Percentiles rank a stretch among this genome's conserved stretches.
These are phyloP conservation scores for Microplitis demolitor DNA, from an alignment of 1,140 invertebrate genomes.

Conservation along the genomic window DNA sequence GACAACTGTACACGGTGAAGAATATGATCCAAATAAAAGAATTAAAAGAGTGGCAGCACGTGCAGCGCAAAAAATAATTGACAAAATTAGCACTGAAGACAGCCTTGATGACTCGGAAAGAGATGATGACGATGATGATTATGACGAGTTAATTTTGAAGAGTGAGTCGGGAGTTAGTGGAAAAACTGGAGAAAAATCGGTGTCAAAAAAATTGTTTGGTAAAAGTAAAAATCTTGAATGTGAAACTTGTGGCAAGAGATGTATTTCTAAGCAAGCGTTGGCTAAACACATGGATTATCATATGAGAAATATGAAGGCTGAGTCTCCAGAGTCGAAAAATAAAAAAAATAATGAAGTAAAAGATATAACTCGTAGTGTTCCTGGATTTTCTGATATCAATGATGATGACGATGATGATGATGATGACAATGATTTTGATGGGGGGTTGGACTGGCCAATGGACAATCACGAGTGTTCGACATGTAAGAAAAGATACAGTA, in stretches of 20 bases:
- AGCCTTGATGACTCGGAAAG: conserved; percentile 48
- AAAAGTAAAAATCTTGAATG: conserved; percentile 47
- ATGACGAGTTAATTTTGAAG: conserved; percentile 27
- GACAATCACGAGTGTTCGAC: conserved; percentile 57
- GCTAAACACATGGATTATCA: conserved; percentile 55
- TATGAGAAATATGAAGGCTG: conserved; percentile 45
- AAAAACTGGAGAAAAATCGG: conserved; percentile 9
- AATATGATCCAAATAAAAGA: conserved; percentile 57
- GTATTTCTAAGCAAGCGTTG: conserved; percentile 50
- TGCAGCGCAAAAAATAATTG: conserved; percentile 58
- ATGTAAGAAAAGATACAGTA: conserved; percentile 58
- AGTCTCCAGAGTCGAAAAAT: conserved; percentile 10
- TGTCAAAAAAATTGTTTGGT: conserved; percentile 33
- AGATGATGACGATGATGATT: conserved; percentile 38
- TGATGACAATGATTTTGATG: conserved; percentile 51
- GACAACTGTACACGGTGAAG: conserved; percentile 50
- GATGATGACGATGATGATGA: conserved; percentile 40
- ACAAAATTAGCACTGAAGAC: conserved; percentile 56
- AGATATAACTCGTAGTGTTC: neutral
- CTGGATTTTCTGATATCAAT: neutral
- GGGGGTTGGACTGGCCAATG: conserved; percentile 56
- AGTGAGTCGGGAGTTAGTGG: neutral
- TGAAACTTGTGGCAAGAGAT: conserved; percentile 50
- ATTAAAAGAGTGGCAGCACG: conserved; percentile 56
- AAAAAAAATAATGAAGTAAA: conserved; percentile 26